phyloP scores from a whole-genome alignment of 2,113 vertebrate species.

The Machaerirhynchus nigripectus region DNA sequence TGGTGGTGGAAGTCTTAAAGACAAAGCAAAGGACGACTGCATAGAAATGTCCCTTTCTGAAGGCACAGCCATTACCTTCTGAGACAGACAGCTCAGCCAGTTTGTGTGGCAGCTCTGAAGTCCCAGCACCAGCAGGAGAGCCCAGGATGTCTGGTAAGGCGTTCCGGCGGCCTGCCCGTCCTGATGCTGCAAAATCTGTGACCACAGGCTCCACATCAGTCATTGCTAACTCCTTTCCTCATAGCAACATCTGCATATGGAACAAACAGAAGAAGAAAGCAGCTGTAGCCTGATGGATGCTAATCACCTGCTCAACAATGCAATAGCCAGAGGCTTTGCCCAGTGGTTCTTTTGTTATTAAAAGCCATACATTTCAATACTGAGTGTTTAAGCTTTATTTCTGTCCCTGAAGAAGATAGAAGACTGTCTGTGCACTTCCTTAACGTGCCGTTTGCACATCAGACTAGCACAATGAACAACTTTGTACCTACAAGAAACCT shows the following conservation, averaged over 20 bases:
- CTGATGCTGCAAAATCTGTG: conserved; percentile 82
- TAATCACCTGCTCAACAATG: neutral
- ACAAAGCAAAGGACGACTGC: neutral
- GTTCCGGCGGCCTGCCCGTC: conserved; percentile 83
- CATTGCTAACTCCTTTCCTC: conserved; percentile 81
- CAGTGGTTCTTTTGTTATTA: neutral
- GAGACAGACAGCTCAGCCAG: conserved; percentile 77
- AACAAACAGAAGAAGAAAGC: neutral
- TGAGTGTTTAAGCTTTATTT: neutral
- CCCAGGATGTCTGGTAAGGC: conserved; percentile 85
- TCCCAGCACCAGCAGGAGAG: conserved; percentile 66
- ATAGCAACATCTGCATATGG: conserved; percentile 78
- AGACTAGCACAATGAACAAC: neutral
- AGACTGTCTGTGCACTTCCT: neutral
- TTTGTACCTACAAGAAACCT: neutral
- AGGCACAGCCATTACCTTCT: conserved; percentile 72
- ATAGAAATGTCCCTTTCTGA: neutral
- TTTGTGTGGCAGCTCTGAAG: conserved; percentile 77
- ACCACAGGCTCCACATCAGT: conserved; percentile 86
- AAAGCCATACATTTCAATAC: neutral
- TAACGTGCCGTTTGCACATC: neutral
- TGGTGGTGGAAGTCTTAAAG: neutral
- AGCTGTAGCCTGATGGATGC: neutral
- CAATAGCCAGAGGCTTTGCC: neutral
- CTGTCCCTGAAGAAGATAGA: neutral